Evolutionary conservation across 2,113 vertebrate species (phyloP), one percentile per base, ranked within the genome.

Genomic region (Heloderma charlesbogerti): DNA sequence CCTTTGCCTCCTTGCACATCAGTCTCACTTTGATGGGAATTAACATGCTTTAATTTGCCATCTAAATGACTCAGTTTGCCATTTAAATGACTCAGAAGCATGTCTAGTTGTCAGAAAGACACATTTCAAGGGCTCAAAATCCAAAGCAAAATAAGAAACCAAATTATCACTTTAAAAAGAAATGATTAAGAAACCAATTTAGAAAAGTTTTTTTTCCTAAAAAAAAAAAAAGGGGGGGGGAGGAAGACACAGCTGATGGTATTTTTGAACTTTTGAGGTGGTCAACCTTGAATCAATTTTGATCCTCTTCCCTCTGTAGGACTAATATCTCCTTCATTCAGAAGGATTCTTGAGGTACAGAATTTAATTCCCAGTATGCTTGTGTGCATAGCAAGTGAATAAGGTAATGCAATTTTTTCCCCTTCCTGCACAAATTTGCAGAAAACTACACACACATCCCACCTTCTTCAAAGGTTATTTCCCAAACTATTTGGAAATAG

Each of bases 241-340:
- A 75, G 57, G 77, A 67, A 88, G 63, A 40, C 31, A 80, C 57
- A 69, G 77, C 31, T 37, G 60, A 37, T 69, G 20, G 63, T 69
- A 81, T 88, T 80, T 80, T 69, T 88, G 77, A 88, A 81, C 40
- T 88, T 81, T 81, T n/a, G 45, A 88, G 45, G 60, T 88, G 87
- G 77, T 81, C 87, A 88, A 80, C 43, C 87, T 88, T 81, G 78
- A 69, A 88, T 88, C 75, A 88, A 79, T 88, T 88, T 79, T 88
- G 69, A 71, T 89, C 78, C 63, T 89, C 20, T 81, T 71, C n/a
- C 78, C 63, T 89, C 77, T 78, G 82, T 81, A 89, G 45, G 60
- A 79, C 75, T 88, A 88, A 88, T 80, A 57, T 88, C 60, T 79
- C 75, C 40, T 79, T 79, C 60, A 67, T 54, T 79, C 18, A 54